phyloP scores from a whole-genome alignment of 2,113 vertebrate genomes.

The Sterrhoptilus dennistouni region DNA sequence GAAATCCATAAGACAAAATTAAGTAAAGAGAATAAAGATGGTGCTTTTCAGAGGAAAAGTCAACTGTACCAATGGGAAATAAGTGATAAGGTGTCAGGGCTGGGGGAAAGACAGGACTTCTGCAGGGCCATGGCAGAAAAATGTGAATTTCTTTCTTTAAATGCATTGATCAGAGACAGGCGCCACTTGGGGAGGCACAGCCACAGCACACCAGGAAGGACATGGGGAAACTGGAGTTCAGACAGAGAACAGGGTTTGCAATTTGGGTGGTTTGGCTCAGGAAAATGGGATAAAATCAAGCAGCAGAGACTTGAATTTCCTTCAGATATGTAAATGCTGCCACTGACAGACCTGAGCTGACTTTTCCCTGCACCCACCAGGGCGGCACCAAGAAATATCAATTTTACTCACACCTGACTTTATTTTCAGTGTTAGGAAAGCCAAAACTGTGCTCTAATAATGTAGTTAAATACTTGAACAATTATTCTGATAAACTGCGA shows the following conservation, averaged over 20 bases:
- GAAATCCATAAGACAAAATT: not conserved
- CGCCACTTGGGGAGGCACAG: not conserved
- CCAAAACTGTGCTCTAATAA: not conserved
- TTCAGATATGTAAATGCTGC: not conserved
- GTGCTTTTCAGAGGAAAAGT: not conserved
- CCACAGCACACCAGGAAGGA: not conserved
- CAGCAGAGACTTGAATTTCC: not conserved
- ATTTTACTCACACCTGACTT: not conserved
- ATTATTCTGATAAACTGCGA: not conserved
- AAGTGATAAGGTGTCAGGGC: not conserved
- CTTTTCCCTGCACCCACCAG: not conserved
- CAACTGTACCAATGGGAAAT: not conserved
- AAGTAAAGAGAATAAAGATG: not conserved
- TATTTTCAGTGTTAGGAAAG: not conserved
- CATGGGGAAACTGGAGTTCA: not conserved
- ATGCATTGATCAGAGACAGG: not conserved
- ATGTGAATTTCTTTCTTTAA: not conserved
- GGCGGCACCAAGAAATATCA: not conserved
- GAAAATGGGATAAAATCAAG: not conserved
- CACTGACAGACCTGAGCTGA: not conserved
- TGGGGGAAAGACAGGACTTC: not conserved
- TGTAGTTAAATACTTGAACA: not conserved
- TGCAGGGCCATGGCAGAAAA: not conserved
- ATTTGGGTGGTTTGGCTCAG: not conserved
- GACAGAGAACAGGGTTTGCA: not conserved